Conservation (phyloP, 2,797 vertebrate genomes). For the Arvicola amphibius region DNA sequence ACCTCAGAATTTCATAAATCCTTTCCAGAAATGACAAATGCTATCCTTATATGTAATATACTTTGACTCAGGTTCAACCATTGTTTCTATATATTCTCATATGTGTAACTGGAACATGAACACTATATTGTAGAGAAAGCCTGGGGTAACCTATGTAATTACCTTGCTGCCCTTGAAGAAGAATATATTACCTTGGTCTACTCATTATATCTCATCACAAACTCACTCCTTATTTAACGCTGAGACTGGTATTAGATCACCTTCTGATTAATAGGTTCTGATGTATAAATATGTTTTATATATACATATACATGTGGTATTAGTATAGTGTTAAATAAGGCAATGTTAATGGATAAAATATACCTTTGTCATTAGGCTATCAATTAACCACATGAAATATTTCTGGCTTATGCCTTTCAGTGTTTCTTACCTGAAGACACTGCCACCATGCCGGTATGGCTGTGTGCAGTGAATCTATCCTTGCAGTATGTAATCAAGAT, state of each 20-base stretch:
- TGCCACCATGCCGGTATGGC: neutral
- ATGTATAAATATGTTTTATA: neutral
- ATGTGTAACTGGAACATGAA: neutral
- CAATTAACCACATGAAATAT: neutral
- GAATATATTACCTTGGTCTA: neutral
- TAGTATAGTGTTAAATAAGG: neutral
- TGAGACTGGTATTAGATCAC: neutral
- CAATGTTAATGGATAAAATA: neutral
- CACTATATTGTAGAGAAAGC: neutral
- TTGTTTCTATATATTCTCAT: neutral
- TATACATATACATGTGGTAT: neutral
- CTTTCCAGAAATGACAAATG: neutral
- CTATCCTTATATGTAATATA: neutral
- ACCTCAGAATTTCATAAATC: neutral
- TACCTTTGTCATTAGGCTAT: neutral
- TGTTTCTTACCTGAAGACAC: neutral
- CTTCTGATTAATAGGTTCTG: conserved; percentile 28
- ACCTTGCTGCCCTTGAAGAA: neutral
- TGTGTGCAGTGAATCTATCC: neutral
- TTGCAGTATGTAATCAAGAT: neutral
- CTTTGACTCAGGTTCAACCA: neutral
- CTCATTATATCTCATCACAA: neutral
- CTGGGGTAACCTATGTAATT: neutral
- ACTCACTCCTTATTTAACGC: neutral
- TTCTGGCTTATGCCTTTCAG: neutral